phyloP scores from a whole-genome alignment of 2,113 vertebrate genomes.

The Spermophilus dauricus region DNA sequence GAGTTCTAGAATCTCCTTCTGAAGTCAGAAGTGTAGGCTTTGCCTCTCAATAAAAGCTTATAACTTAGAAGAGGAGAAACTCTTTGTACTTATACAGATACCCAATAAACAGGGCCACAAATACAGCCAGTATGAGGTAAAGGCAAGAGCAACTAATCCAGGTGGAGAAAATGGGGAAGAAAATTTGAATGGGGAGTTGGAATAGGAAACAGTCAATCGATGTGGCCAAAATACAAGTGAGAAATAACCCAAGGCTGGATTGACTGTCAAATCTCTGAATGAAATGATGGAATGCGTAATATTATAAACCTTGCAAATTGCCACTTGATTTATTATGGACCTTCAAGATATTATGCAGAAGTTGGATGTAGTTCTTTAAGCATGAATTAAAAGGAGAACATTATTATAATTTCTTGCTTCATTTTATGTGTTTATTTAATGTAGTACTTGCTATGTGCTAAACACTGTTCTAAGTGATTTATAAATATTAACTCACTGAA shows the following conservation, averaged over 20 bases:
- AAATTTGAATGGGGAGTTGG: background rate
- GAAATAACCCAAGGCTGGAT: background rate
- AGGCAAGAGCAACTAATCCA: background rate
- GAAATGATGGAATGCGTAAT: background rate
- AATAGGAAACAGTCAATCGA: background rate
- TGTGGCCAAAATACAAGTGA: conserved; percentile 41
- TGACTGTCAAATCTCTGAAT: background rate
- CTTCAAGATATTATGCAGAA: background rate
- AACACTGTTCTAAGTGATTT: background rate
- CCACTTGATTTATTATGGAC: conserved; percentile 26
- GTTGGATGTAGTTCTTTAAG: conserved; percentile 9
- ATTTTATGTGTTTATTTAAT: conserved; percentile 8
- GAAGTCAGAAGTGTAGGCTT: conserved; percentile 17
- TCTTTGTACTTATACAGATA: background rate
- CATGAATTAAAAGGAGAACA: background rate
- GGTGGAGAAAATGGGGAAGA: background rate
- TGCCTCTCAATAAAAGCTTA: background rate
- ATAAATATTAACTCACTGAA: conserved; percentile 6
- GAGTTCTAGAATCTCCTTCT: background rate
- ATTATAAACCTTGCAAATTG: background rate
- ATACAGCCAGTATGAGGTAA: background rate
- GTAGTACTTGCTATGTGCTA: conserved; percentile 2
- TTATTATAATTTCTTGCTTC: background rate
- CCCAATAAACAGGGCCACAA: background rate
- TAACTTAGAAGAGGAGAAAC: background rate